Evolutionary conservation across 1,140 invertebrate genomes (phyloP), one percentile per base, ranked within the genome.

Genomic region (Pseudomyrmex gracilis): DNA sequence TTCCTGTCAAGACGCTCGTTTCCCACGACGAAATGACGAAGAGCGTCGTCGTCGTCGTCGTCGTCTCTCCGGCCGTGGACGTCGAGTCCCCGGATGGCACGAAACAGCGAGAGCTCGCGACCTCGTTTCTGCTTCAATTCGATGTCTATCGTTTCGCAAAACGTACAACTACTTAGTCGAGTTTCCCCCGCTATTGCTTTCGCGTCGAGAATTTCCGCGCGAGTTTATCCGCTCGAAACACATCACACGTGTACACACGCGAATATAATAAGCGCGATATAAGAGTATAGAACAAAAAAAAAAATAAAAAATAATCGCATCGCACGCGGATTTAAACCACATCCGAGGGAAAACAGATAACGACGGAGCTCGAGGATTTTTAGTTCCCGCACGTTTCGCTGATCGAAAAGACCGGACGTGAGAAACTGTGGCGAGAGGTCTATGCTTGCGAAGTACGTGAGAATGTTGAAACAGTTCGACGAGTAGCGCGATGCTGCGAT

Each of bases 381-480:
- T 45, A 68, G 51, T 78, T 58, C 43, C 58, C 51, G 74, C 20
- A 47, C 63, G 49, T 77, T 34, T 77, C 51, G 47, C 74, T 7
- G 20, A 34, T 49, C 13, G 20, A 5, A 67, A 34, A 34, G 34
- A 77, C 43, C 45, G 12, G 10, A 67, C 8, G 47, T n/a, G 63
- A 67, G 73, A 63, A 76, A 77, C 61, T 68, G 61, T 58, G 51
- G 73, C 76, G 66, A 83, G 34, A 34, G 34, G 66, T 76, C 63
- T 77, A 83, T 34, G 34, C 51, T 66, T 67, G 60, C 53, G 47
- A 83, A 76, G 61, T 83, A 76, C 71, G 60, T 49, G 53, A 22
- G n/a, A 80, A 80, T 70, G 66, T 60, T 80, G 58, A 53, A 51
- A 78, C 70, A 78, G 66, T 80, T 80, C 71, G 76, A 80, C 76